Conservation (phyloP, 2,797 vertebrate genomes). For the Pseudotriccus pelzelni region DNA sequence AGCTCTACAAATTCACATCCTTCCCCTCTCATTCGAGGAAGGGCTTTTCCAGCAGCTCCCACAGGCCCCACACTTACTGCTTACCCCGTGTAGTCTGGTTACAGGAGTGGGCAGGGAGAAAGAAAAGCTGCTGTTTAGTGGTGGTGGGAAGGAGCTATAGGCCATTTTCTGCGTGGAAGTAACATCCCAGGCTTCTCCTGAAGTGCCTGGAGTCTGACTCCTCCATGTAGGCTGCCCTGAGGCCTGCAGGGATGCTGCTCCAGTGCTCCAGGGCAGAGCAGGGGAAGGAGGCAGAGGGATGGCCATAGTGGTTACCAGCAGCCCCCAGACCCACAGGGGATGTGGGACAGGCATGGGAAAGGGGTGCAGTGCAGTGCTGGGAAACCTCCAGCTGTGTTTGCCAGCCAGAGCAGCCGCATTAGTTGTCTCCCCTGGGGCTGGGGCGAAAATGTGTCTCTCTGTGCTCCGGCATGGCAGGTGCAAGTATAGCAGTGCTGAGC, state of each 20-base stretch:
- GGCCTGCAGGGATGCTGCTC: neutral
- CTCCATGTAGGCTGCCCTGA: fast-evolving
- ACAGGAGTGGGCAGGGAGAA: neutral
- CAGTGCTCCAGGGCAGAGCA: fast-evolving
- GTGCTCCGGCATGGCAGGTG: neutral
- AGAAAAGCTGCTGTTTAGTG: fast-evolving
- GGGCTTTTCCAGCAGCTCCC: neutral
- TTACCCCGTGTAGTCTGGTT: neutral
- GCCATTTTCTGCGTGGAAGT: neutral
- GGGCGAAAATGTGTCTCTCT: neutral
- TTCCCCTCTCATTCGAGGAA: neutral
- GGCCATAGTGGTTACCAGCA: neutral
- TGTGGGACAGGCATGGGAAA: fast-evolving
- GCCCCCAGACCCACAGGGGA: fast-evolving
- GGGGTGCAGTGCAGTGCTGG: neutral
- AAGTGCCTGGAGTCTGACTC: neutral
- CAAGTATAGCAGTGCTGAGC: neutral
- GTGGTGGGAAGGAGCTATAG: neutral
- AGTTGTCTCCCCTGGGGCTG: neutral
- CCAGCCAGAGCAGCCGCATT: neutral
- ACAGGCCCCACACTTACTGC: fast-evolving
- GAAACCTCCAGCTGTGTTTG: neutral
- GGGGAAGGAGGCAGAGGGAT: neutral
- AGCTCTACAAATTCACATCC: neutral
- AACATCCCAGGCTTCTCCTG: neutral